Percentiles rank a stretch among this genome's conserved stretches.
Evolutionary conservation across 37 sponge, comb jelly and placozoan genomes (phyloP).

Genomic region (Aplysina aerophoba): DNA sequence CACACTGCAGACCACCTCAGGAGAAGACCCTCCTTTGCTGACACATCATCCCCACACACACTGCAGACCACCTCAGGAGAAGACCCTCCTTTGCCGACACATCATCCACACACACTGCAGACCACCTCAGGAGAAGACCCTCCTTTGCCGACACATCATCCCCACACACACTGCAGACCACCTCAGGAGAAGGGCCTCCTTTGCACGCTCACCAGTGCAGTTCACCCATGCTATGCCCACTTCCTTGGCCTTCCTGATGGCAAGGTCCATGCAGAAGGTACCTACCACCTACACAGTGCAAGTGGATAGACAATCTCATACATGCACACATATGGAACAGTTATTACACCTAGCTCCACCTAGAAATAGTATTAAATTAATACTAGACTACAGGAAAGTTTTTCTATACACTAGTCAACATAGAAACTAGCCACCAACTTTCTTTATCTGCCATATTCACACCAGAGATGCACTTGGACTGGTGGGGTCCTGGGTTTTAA

Average conservation of each 20-base stretch:
- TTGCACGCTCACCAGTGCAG: constrained; percentile 61
- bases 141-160: too few species aligned
- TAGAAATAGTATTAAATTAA: not conserved
- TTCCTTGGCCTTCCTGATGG: constrained; percentile 85
- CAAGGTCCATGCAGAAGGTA: constrained; percentile 85
- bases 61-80: not conserved
- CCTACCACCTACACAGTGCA: constrained; percentile 67
- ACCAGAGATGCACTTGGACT: too few species aligned
- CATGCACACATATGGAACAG: not conserved
- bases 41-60: too few species aligned
- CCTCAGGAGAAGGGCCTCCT: not conserved
- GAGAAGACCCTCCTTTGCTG: too few species aligned
- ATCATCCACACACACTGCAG: not conserved
- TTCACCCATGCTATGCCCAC: constrained; percentile 88
- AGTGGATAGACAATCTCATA: not conserved
- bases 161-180: too few species aligned
- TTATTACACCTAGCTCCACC: not conserved
- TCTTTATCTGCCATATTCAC: too few species aligned
- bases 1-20: not conserved
- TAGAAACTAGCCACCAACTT: too few species aligned
- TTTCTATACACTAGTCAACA: too few species aligned
- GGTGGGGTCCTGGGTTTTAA: too few species aligned
- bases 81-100: too few species aligned
- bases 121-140: not conserved
- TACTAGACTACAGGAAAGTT: too few species aligned